Conservation (phyloP, 2,113 vertebrate genomes). For the Oryzias curvinotus region DNA sequence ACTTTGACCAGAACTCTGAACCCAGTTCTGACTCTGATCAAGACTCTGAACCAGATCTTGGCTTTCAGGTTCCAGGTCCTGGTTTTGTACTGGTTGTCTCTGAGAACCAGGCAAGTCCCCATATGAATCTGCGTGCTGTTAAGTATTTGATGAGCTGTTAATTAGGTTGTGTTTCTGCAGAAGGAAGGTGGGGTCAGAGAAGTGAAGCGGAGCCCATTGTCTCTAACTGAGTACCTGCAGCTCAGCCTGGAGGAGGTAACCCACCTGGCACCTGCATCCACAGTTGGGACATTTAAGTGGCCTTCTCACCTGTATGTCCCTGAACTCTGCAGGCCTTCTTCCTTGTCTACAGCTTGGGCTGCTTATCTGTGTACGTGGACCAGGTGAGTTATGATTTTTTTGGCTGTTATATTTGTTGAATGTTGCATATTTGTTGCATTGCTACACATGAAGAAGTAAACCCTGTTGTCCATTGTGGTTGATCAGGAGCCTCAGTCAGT, state of each 20-base stretch:
- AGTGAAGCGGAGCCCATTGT: constrained; percentile 84
- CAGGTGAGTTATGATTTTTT: constrained; percentile 5
- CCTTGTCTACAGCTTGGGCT: constrained; percentile 90
- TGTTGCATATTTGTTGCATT: neutral
- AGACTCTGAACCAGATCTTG: constrained; percentile 2
- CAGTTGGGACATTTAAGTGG: neutral
- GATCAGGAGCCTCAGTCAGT: constrained; percentile 69
- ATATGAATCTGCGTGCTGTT: neutral
- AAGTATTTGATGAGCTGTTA: neutral
- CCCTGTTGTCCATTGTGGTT: constrained; percentile 27
- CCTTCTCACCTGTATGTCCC: neutral
- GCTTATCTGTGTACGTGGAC: constrained; percentile 83
- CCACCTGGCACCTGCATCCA: neutral
- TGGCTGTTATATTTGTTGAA: neutral
- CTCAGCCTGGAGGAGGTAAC: constrained; percentile 92
- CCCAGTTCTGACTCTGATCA: constrained; percentile 2
- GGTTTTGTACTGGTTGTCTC: constrained; percentile 53
- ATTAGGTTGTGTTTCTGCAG: constrained; percentile 49
- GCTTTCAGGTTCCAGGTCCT: constrained; percentile 34
- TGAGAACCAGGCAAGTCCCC: constrained; percentile 43
- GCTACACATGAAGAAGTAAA: neutral
- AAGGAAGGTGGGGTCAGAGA: constrained; percentile 59
- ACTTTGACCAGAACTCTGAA: neutral
- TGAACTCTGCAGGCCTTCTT: constrained; percentile 87
- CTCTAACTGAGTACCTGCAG: constrained; percentile 87